Base-by-base conservation (phyloP, 2,888 invertebrate genomes). In the Unio pictorum region DNA sequence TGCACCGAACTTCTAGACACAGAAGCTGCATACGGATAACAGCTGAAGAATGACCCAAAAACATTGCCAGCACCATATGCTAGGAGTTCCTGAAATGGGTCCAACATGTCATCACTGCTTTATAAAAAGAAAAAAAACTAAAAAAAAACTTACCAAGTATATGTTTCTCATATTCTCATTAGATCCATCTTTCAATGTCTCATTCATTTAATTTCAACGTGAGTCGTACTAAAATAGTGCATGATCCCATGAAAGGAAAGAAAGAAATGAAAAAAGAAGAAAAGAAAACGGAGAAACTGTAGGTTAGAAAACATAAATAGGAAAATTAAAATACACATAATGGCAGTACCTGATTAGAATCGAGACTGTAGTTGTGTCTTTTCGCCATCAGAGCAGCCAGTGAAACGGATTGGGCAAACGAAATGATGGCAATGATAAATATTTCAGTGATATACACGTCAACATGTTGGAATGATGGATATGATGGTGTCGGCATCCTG, bases 1-100 rank as follows among this genome's bases (percentile, higher is more conserved):
- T 96, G 96, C 64, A 97, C 95, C 8, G 92, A 84, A 68, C 91
- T 91, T 71, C 92, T 83, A 8, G 91, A 91, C 67, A 92, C 88
- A 3, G 92, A 91, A 30, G 90, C 91, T 30, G 86, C 85, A 30
- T 89, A 89, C 5, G 87, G 84, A 61, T 87, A 87, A 65, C 86
- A 87, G 62, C 90, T 81, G 80, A 92, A 91, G 81, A 91, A 91
- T 0, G 92, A 91, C 8, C 94, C 94, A 72, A 94, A 90, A 59
- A 94, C 87, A 85, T 95, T 89, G 18, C 85, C 82, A 7, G 84
- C 72, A 34, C 90, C 89, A 68, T 89, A 87, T 4, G 89, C 90
- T 18, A 88, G 81, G 66, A 90, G 71, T 74, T 89, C 89, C 89
- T 89, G 75, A 3, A 76, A 69, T 3, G 8, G 30, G 45, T 65